Conservation (phyloP, 2,113 vertebrate genomes). For the Peucedramus taeniatus region DNA sequence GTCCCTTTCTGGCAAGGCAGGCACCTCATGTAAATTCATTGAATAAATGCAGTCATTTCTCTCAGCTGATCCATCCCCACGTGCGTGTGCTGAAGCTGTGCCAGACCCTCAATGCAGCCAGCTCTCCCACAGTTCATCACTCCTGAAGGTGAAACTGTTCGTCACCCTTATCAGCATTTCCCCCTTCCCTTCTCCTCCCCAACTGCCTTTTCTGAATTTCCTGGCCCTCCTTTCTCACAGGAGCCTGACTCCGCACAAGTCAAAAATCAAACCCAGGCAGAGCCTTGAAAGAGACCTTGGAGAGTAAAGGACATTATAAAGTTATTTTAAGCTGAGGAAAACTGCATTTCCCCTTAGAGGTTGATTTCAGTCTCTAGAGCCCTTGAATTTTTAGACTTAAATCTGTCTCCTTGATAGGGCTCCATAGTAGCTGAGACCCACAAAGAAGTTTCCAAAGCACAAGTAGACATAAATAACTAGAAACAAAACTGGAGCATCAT, state of each 20-base stretch:
- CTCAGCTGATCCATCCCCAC: constrained; percentile 62
- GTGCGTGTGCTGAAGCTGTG: constrained; percentile 15
- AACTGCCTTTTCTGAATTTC: not conserved
- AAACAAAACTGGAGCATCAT: constrained; percentile 22
- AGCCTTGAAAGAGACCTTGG: constrained; percentile 25
- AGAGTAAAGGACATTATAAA: constrained; percentile 22
- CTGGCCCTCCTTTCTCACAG: not conserved
- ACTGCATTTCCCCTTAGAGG: not conserved
- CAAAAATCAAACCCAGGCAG: not conserved
- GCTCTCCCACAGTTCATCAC: constrained; percentile 40
- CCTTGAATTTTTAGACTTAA: not conserved
- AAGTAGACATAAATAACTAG: not conserved
- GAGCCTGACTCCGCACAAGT: not conserved
- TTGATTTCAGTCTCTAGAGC: not conserved
- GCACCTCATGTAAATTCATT: constrained; percentile 65
- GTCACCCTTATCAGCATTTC: not conserved
- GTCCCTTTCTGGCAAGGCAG: not conserved
- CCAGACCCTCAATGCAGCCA: constrained; percentile 56
- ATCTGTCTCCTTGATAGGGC: not conserved
- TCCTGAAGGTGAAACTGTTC: constrained; percentile 56
- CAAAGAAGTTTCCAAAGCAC: constrained; percentile 4
- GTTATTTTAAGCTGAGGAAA: constrained; percentile 48
- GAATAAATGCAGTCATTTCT: constrained; percentile 64
- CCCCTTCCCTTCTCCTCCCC: not conserved
- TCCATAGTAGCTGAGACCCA: not conserved